Evolutionary conservation across 2,113 vertebrate species (phyloP).

Genomic region (Vanacampus margaritifer): DNA sequence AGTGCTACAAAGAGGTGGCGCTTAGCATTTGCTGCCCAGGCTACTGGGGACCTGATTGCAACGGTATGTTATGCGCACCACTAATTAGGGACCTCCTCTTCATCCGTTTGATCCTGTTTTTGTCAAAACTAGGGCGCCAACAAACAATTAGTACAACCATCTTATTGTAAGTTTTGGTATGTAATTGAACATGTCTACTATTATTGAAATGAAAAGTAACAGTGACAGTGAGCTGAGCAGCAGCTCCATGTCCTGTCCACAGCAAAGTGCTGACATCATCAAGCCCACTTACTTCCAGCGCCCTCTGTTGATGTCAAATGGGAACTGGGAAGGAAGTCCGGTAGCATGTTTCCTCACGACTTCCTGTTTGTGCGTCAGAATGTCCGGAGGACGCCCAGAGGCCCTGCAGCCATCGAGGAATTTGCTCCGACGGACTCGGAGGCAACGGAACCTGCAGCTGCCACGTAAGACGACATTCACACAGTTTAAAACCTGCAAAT

Average conservation of each 20-base stretch:
- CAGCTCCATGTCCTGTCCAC: too few species aligned
- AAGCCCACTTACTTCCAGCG: not conserved
- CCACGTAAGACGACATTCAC: constrained; percentile 63
- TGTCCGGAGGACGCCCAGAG: constrained; percentile 68
- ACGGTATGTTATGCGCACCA: constrained; percentile 35
- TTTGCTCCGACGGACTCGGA: constrained; percentile 67
- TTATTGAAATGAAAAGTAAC: too few species aligned
- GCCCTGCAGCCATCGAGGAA: constrained; percentile 78
- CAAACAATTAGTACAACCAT: too few species aligned
- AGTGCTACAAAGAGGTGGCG: constrained; percentile 56
- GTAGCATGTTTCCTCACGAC: constrained; percentile 5
- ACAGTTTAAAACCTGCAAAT: too few species aligned
- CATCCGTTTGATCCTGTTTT: too few species aligned
- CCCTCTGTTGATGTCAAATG: not conserved
- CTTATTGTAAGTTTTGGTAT: too few species aligned
- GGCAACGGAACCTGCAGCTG: constrained; percentile 85
- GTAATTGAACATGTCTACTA: too few species aligned
- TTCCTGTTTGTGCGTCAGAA: constrained; percentile 63
- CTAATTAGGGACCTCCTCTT: too few species aligned
- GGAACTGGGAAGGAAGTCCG: not conserved
- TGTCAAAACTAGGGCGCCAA: too few species aligned
- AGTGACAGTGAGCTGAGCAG: too few species aligned
- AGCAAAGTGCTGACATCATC: too few species aligned
- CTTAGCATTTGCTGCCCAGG: constrained; percentile 68
- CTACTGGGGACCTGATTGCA: constrained; percentile 69